A percentile compares a stretch with the other conserved stretches of the same genome.
Evolutionary conservation across 2,888 invertebrate genomes (phyloP).

Genomic region (Perithous albicinctus): DNA sequence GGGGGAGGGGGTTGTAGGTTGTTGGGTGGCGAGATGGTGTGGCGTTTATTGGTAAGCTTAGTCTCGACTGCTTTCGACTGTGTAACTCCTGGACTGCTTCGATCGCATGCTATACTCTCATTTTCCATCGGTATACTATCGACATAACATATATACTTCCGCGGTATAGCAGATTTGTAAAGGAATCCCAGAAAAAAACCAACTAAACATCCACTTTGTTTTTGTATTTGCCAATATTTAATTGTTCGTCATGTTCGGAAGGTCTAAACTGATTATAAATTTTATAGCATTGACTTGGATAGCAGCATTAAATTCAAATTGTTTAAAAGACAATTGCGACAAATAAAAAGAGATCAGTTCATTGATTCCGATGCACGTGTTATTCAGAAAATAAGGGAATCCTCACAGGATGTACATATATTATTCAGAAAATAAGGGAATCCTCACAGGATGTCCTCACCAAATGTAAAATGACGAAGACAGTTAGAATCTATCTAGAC

Average conservation of each 20-base stretch:
- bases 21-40: constrained; percentile 32
- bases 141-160: constrained; percentile 20
- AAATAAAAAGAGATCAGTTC: too few species aligned
- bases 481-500: constrained; percentile 1
- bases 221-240: too few species aligned
- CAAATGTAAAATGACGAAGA: background rate
- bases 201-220: too few species aligned
- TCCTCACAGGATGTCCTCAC: background rate
- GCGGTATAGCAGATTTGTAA: background rate
- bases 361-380: background rate
- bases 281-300: too few species aligned
- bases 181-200: background rate
- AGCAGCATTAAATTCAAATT: too few species aligned
- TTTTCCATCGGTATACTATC: constrained; percentile 28
- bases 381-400: too few species aligned
- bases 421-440: background rate
- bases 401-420: too few species aligned
- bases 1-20: too few species aligned
- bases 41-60: constrained; percentile 60
- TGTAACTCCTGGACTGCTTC: constrained; percentile 21
- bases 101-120: constrained; percentile 11
- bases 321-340: too few species aligned
- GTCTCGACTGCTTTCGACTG: constrained; percentile 39
- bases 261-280: too few species aligned
- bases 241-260: too few species aligned